Conservation (phyloP, 2,888 invertebrate genomes). For the Dilophus febrilis region DNA sequence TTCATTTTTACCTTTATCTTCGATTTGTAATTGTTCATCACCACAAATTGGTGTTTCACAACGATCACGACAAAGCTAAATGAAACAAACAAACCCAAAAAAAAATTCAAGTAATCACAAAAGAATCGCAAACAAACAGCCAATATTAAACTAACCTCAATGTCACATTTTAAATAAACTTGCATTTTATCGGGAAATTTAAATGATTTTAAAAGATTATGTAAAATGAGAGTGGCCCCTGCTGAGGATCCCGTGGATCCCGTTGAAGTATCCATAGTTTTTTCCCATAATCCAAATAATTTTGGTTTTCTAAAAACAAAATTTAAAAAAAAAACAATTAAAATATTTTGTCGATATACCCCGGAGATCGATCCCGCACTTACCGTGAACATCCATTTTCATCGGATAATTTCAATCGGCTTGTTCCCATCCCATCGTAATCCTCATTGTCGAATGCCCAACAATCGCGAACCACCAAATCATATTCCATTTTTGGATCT, state of each 20-base stretch:
- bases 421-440: slow-evolving; percentile 38
- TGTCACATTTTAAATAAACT: slow-evolving; percentile 55
- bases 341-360: background rate
- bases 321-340: too few relatives aligned
- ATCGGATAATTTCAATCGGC: slow-evolving; percentile 46
- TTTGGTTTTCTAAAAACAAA: slow-evolving; percentile 43
- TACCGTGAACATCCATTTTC: slow-evolving; percentile 49
- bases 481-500: slow-evolving; percentile 43
- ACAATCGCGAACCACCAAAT: slow-evolving; percentile 51
- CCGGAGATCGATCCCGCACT: slow-evolving; percentile 15
- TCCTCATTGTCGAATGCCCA: slow-evolving; percentile 52
- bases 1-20: slow-evolving; percentile 9
- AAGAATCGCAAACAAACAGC: too few relatives aligned
- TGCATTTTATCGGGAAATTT: slow-evolving; percentile 56
- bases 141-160: slow-evolving; percentile 36
- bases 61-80: slow-evolving; percentile 18
- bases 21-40: slow-evolving; percentile 14
- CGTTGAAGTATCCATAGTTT: slow-evolving; percentile 39
- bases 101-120: too few relatives aligned
- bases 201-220: slow-evolving; percentile 52
- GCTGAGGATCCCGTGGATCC: slow-evolving; percentile 37
- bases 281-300: slow-evolving; percentile 45
- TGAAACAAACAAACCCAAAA: slow-evolving; percentile 7
- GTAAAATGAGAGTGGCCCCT: slow-evolving; percentile 45
- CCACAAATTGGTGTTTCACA: slow-evolving; percentile 18